Evolutionary conservation across 1,140 invertebrate species (phyloP).

Genomic region (Macrostomum lignano): DNA sequence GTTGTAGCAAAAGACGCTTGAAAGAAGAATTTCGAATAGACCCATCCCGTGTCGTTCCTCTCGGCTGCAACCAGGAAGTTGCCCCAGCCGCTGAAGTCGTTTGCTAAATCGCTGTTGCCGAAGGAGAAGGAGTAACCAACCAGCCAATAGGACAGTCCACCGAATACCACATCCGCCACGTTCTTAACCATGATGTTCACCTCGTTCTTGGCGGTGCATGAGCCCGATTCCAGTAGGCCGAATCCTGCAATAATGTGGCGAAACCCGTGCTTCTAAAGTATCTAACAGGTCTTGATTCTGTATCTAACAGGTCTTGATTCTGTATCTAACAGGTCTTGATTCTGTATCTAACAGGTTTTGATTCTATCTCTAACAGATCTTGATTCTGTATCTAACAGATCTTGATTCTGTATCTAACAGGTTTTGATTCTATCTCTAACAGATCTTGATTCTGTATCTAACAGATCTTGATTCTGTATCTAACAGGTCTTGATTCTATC

Average conservation of each 20-base stretch:
- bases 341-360: too few species aligned
- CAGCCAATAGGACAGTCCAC: slow-evolving; percentile 67
- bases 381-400: too few species aligned
- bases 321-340: too few species aligned
- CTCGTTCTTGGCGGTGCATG: slow-evolving; percentile 68
- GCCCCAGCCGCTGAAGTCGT: slow-evolving; percentile 38
- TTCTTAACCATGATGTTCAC: slow-evolving; percentile 94
- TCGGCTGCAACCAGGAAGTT: slow-evolving; percentile 29
- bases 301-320: too few species aligned
- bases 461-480: too few species aligned
- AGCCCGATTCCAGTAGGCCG: slow-evolving; percentile 63
- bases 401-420: too few species aligned
- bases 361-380: too few species aligned
- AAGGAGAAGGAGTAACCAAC: slow-evolving; percentile 73
- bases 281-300: too few species aligned
- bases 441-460: too few species aligned
- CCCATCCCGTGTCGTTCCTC: slow-evolving; percentile 12
- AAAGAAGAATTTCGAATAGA: too few species aligned
- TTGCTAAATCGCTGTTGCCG: slow-evolving; percentile 38
- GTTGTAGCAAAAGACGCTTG: slow-evolving; percentile 57
- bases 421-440: too few species aligned
- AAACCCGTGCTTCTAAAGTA: slow-evolving; percentile 59
- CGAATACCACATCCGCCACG: slow-evolving; percentile 60
- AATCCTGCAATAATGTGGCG: slow-evolving; percentile 35
- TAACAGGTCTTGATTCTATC: too few species aligned